A percentile compares a stretch with the other conserved stretches of the same genome.
These are phyloP conservation scores for Pangasius krempfi DNA, from an alignment of 2,797 vertebrate species.

Conservation along the genomic window DNA sequence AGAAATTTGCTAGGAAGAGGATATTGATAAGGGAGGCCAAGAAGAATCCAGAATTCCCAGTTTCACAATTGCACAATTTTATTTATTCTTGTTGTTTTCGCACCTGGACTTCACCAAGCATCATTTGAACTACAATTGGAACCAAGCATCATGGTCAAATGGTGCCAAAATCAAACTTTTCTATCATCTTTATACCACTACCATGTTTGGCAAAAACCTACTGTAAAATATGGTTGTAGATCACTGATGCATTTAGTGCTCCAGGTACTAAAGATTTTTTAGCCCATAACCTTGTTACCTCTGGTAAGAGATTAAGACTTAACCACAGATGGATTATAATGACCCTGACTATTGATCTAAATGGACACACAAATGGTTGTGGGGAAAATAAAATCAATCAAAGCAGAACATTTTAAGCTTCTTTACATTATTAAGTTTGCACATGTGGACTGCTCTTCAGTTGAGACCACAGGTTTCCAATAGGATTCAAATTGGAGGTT, in stretches of 20 bases:
- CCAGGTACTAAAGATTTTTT: not conserved
- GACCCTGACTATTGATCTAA: not conserved
- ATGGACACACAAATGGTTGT: not conserved
- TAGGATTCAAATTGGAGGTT: not conserved
- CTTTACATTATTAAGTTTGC: not conserved
- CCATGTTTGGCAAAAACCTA: not conserved
- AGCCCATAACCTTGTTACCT: not conserved
- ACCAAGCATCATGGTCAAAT: not conserved
- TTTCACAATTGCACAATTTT: not conserved
- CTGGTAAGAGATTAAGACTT: not conserved
- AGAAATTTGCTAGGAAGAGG: not conserved
- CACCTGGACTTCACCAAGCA: not conserved
- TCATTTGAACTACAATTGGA: not conserved
- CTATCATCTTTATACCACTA: not conserved
- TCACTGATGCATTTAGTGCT: not conserved
- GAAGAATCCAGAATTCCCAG: constrained; percentile 4
- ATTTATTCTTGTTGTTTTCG: not conserved
- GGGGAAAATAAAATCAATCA: not conserved
- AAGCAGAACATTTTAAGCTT: not conserved
- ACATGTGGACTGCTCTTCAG: not conserved
- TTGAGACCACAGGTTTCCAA: not conserved
- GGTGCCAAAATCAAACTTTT: not conserved
- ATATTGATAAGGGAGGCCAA: not conserved
- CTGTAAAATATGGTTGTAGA: not conserved
- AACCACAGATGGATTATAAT: not conserved